A percentile compares a stretch with the other conserved stretches of the same genome.
Evolutionary conservation across 2,888 invertebrate species (phyloP).

Genomic region (Pogonocherus hispidulus): DNA sequence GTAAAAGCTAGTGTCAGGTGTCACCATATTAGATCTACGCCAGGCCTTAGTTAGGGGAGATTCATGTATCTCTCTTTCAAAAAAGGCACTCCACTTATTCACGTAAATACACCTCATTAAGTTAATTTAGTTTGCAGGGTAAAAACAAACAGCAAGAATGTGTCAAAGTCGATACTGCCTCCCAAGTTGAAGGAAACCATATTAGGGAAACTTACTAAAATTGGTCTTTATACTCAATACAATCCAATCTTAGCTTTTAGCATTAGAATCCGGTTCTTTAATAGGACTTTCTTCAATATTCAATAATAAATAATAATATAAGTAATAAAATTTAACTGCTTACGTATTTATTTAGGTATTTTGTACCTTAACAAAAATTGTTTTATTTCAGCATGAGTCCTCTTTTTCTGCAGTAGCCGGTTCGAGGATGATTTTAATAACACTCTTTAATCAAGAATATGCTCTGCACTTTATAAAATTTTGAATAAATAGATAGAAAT

Average conservation of each 20-base stretch:
- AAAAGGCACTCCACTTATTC: constrained; percentile 64
- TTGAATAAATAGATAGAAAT: too few species aligned
- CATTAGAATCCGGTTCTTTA: neutral
- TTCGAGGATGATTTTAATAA: too few species aligned
- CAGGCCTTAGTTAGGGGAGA: constrained; percentile 64
- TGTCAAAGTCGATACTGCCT: constrained; percentile 55
- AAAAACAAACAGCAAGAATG: constrained; percentile 48
- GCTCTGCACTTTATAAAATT: too few species aligned
- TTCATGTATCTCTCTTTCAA: constrained; percentile 61
- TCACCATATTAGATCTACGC: constrained; percentile 59
- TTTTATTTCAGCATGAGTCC: too few species aligned
- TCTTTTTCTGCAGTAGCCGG: too few species aligned
- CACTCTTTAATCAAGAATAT: too few species aligned
- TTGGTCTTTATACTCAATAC: neutral
- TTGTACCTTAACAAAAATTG: too few species aligned
- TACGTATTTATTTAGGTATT: too few species aligned
- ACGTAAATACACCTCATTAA: constrained; percentile 62
- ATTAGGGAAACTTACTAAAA: constrained; percentile 28
- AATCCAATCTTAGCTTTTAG: neutral
- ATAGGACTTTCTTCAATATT: too few species aligned
- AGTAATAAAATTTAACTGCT: too few species aligned
- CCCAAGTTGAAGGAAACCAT: constrained; percentile 52
- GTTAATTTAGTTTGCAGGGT: constrained; percentile 55
- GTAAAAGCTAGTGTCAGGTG: constrained; percentile 66
- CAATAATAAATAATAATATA: too few species aligned